Base-by-base conservation (phyloP, 1,140 invertebrate species). In the Pemphigus obesinymphae region DNA sequence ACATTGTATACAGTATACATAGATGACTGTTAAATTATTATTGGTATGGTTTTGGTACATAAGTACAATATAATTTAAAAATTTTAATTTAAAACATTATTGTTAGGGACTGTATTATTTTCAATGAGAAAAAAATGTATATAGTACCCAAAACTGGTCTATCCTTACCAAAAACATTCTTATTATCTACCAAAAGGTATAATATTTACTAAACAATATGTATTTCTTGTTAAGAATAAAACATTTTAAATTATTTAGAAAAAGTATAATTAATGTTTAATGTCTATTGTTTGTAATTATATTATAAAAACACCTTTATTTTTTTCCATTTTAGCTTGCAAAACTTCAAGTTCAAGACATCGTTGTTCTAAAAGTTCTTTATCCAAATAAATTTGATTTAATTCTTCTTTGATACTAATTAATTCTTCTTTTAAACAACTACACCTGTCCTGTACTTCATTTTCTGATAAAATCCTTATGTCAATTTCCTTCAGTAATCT, bases 341-440 rank as follows among this genome's bases (percentile, higher is more conserved):
- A 87, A 84, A 88, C 89, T 82, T 94, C 93, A 0, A 90, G 89
- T 86, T 95, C 93, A 29, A 91, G 84, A 86, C 93, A 93, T 84
- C 95, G 93, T 85, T 94, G 93, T 83, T 94, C 93, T 2, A 95
- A 86, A 85, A 95, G 88, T 85, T 95, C 94, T 61, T 91, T 90
- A 1, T 90, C 88, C 0, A 95, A 86, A 82, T 91, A 90, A 0
- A 91, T 88, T 85, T 93, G 92, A 85, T 92, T 93, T 1, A 95
- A 87, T 83, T 95, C 94, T 86, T 95, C 93, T 1, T 92, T 87
- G 3, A 92, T 84, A 0, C 91, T 91, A 23, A 94, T 88, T 1
- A 94, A 86, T 85, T 95, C 93, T 85, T 94, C 92, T 68, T 92
- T 88, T 81, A 94, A 87, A 26, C 92, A 90, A 83, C 92, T 93